Conservation (phyloP, 2,888 invertebrate species). For the Vanessa cardui region DNA sequence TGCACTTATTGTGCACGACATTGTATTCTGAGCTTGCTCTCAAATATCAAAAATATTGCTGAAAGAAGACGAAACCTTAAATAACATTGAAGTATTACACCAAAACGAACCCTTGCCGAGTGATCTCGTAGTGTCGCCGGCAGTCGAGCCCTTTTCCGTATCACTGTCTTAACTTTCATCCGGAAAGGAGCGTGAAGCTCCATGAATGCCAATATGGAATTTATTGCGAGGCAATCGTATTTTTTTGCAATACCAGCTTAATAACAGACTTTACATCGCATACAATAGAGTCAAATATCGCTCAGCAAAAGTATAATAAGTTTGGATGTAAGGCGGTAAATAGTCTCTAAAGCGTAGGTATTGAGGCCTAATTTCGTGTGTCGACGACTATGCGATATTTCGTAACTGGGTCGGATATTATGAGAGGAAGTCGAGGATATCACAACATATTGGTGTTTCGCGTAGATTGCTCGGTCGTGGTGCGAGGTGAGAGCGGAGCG, state of each 20-base stretch:
- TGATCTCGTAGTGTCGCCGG: neutral
- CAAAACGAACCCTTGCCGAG: neutral
- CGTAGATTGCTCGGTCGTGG: constrained; percentile 55
- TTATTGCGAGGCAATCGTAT: neutral
- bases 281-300: neutral
- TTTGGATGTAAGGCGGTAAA: neutral
- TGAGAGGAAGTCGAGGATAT: constrained; percentile 58
- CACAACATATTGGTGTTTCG: constrained; percentile 66
- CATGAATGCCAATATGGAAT: constrained; percentile 9
- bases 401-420: constrained; percentile 42
- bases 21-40: too few species aligned
- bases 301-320: neutral
- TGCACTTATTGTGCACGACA: too few species aligned
- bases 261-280: neutral
- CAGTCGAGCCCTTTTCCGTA: neutral
- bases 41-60: too few species aligned
- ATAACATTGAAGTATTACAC: neutral
- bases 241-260: neutral
- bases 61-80: neutral
- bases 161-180: constrained; percentile 12
- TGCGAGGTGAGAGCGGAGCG: constrained; percentile 41
- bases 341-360: constrained; percentile 7
- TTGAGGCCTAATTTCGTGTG: constrained; percentile 31
- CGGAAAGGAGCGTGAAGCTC: neutral
- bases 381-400: neutral